These are phyloP conservation scores for Rana temporaria DNA, from an alignment of 2,113 vertebrate genomes.

Conservation along the genomic window DNA sequence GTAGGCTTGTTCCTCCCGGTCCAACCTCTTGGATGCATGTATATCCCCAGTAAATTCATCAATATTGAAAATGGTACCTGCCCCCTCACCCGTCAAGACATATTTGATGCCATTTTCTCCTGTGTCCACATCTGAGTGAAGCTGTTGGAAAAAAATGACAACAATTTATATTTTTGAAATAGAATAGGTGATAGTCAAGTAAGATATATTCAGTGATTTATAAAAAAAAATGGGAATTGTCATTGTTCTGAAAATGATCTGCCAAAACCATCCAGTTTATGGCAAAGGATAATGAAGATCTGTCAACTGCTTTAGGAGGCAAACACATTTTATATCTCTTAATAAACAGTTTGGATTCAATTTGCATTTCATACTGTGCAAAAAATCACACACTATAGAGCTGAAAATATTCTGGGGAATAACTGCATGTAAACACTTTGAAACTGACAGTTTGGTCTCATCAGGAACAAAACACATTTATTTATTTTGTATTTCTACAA, in stretches of 20 bases:
- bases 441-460: constrained; percentile 11
- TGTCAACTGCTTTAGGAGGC: constrained; percentile 47
- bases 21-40: constrained; percentile 94
- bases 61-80: constrained; percentile 97
- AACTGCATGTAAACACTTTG: constrained; percentile 33
- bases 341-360: constrained; percentile 31
- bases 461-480: neutral
- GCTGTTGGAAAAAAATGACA: constrained; percentile 83
- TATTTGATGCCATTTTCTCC: constrained; percentile 96
- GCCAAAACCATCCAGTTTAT: constrained; percentile 41
- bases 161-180: constrained; percentile 76
- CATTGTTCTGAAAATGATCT: constrained; percentile 68
- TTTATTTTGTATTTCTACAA: neutral
- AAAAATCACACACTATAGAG: neutral
- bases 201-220: constrained; percentile 66
- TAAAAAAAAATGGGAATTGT: constrained; percentile 59
- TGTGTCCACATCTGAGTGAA: constrained; percentile 97
- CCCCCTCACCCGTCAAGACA: constrained; percentile 92
- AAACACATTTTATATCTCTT: constrained; percentile 31
- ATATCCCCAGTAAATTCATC: constrained; percentile 97
- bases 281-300: constrained; percentile 52
- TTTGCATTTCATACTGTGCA: constrained; percentile 23
- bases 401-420: neutral
- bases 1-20: constrained; percentile 94
- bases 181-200: constrained; percentile 63